Conservation (phyloP, 2,113 vertebrate genomes). For the Phalacrocorax brasilianus region DNA sequence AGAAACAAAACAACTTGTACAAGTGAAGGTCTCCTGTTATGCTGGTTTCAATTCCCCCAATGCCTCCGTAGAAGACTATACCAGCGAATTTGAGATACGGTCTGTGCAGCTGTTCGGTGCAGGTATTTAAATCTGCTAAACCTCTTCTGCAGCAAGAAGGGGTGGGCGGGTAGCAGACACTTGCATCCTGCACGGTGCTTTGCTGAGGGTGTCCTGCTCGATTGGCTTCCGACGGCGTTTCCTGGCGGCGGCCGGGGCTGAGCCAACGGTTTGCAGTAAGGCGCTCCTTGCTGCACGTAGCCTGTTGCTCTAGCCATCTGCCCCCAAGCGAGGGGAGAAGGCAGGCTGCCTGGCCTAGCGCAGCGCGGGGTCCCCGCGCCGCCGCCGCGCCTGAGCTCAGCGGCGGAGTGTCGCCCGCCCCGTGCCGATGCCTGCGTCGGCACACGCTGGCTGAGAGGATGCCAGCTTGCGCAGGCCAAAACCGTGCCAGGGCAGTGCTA, state of each 20-base stretch:
- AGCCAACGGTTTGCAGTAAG: not conserved
- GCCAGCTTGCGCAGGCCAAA: not conserved
- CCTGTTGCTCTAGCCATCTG: not conserved
- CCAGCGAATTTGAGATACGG: not conserved
- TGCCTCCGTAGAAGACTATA: not conserved
- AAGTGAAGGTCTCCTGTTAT: not conserved
- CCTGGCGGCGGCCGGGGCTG: not conserved
- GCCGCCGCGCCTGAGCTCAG: rapidly evolving
- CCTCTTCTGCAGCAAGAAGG: not conserved
- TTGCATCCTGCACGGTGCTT: rapidly evolving
- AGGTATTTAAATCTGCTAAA: not conserved
- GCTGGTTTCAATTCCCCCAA: not conserved
- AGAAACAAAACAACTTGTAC: not conserved
- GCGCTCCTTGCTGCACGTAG: rapidly evolving
- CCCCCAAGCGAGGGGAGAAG: not conserved
- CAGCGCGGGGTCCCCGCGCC: rapidly evolving
- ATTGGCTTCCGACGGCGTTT: rapidly evolving
- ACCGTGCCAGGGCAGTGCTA: rapidly evolving
- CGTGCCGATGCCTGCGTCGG: rapidly evolving
- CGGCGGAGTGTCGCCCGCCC: rapidly evolving
- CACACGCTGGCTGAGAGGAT: not conserved
- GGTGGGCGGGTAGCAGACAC: not conserved
- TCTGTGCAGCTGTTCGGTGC: not conserved
- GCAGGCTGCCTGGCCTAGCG: not conserved
- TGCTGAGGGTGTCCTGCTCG: not conserved